Evolutionary conservation across 2,797 vertebrate species (phyloP).

Genomic region (Enteromius thamalakanensis): DNA sequence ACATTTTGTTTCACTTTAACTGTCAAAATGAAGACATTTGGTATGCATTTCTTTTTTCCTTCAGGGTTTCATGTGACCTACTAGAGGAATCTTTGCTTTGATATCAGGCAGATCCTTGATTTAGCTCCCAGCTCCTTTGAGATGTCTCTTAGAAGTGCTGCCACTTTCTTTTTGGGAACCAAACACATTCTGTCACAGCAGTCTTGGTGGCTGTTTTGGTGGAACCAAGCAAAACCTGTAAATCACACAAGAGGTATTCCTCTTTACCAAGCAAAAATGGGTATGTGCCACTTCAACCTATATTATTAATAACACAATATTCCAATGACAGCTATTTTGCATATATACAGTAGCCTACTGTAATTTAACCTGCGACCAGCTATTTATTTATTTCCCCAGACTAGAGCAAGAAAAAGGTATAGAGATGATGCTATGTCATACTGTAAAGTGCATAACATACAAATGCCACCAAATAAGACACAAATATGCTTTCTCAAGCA

Average conservation of each 20-base stretch:
- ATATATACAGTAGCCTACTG: neutral
- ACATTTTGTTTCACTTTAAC: conserved; percentile 22
- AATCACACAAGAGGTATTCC: neutral
- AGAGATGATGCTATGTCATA: neutral
- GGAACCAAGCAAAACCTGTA: neutral
- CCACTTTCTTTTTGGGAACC: conserved; percentile 39
- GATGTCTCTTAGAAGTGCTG: conserved; percentile 37
- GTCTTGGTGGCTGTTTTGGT: conserved; percentile 12
- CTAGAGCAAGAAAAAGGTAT: neutral
- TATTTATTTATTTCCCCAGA: neutral
- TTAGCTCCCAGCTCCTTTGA: conserved; percentile 30
- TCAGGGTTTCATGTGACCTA: conserved; percentile 41
- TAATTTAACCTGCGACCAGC: neutral
- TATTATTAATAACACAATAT: neutral
- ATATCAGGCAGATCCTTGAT: conserved; percentile 37
- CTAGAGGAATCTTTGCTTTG: conserved; percentile 30
- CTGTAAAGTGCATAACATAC: neutral
- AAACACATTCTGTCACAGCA: conserved; percentile 28
- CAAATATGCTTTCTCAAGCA: neutral
- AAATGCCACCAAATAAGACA: neutral
- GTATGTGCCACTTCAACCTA: neutral
- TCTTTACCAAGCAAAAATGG: neutral
- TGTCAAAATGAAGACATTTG: conserved; percentile 29
- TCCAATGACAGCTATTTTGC: neutral
- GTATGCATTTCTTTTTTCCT: conserved; percentile 31